Evolutionary conservation across 2,797 vertebrate genomes (phyloP), one percentile per base, ranked within the genome.

Genomic region (Xenops minutus): DNA sequence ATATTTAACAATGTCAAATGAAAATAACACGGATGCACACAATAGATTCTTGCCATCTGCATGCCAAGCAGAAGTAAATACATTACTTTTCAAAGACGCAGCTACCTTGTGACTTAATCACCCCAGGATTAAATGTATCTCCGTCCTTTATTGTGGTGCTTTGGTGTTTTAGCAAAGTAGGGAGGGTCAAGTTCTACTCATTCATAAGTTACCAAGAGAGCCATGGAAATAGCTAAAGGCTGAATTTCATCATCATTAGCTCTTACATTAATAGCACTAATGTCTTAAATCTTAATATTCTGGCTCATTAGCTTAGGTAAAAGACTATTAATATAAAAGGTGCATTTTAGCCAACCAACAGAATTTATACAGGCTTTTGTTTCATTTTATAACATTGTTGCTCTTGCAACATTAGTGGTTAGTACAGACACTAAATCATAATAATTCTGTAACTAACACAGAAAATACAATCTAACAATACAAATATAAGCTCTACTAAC

Each of bases 231-330:
- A 87, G 34, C 49, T 73, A 49, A 90, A 55, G 46, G 43, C 52
- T 87, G 43, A 85, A 84, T 88, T 94, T 92, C 79, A 92, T 91
- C 92, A 88, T 92, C 81, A 91, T 95, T 93, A 94, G 49, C 83
- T 96, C 34, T 86, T 86, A 87, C 68, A 89, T 82, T 95, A 91
- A 74, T 88, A 67, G 79, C 34, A 82, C 30, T 77, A 86, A 82
- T 37, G 41, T 92, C 82, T 79, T 90, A 93, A 93, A 94, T 95
- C 88, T 89, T 94, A 85, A 93, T 95, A 89, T 67, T 90, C 83
- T 94, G 80, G 68, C 71, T 95, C 96, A 96, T 95, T 93, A 94
- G 62, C 72, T 95, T 54, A 83, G 51, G 36, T 88, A 85, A 93
- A 84, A 90, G 62, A 66, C 63, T 73, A 63, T 89, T 89, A 94